Conservation (phyloP, 2,113 vertebrate species). For the Pitta sordida region DNA sequence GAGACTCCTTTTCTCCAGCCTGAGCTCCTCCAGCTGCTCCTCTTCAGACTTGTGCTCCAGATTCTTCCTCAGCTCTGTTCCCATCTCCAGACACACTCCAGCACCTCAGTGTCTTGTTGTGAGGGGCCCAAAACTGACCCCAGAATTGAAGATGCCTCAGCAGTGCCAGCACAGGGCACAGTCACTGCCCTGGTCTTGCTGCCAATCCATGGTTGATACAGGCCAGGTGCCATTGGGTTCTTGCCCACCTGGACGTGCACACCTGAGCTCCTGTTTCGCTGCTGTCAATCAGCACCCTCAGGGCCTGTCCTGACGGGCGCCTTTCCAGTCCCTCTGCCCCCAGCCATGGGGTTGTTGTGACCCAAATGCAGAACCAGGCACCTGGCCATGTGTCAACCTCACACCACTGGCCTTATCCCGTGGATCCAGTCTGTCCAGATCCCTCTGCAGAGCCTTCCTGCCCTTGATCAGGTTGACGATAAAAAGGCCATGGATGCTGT, state of each 20-base stretch:
- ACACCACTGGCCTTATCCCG: background rate
- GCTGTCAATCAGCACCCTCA: background rate
- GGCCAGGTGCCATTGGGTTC: background rate
- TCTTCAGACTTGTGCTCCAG: background rate
- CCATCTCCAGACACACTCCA: background rate
- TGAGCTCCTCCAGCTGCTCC: background rate
- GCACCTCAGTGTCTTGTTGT: background rate
- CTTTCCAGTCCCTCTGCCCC: background rate
- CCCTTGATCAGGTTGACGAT: too few species aligned
- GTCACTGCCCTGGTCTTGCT: background rate
- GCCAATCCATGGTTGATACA: background rate
- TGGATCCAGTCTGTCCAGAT: background rate
- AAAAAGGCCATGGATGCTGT: too few species aligned
- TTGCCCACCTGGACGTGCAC: background rate
- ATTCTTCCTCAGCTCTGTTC: background rate
- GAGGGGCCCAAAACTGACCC: background rate
- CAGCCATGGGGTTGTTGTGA: background rate
- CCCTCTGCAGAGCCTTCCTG: background rate
- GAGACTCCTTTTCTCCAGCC: background rate
- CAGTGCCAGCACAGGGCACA: background rate
- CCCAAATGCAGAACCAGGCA: background rate
- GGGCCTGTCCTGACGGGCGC: fast-evolving
- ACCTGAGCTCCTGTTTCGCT: background rate
- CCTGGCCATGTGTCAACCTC: background rate
- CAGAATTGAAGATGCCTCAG: background rate